A percentile compares a stretch with the other conserved stretches of the same genome.
phyloP scores from a whole-genome alignment of 1,140 invertebrate genomes.

The Drosophila serrata region DNA sequence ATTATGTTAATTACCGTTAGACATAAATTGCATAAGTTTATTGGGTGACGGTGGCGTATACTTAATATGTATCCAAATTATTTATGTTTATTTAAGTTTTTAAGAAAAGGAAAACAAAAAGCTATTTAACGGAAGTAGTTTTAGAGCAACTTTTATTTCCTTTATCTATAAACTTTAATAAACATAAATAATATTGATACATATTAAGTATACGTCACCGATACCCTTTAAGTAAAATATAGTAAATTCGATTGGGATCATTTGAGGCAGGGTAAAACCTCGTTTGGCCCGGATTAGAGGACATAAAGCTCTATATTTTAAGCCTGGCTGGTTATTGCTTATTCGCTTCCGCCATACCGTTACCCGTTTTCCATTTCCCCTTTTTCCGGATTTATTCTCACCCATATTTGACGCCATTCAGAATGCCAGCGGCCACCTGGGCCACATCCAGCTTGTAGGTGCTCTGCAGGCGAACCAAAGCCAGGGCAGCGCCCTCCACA shows the following conservation, averaged over 20 bases:
- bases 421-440: conserved; percentile 94
- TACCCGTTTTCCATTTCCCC: background rate
- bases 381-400: conserved; percentile 78
- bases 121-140: background rate
- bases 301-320: conserved; percentile 56
- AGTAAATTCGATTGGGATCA: conserved; percentile 8
- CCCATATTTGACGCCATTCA: conserved; percentile 95
- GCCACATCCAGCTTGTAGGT: conserved; percentile 97
- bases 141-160: background rate
- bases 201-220: background rate
- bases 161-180: background rate
- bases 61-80: background rate
- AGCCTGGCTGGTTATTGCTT: conserved; percentile 76
- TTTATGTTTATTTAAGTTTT: background rate
- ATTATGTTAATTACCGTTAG: conserved; percentile 10
- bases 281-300: conserved; percentile 29
- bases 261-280: background rate
- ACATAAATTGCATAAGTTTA: background rate
- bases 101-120: background rate
- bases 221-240: background rate
- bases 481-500: conserved; percentile 96
- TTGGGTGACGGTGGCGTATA: background rate
- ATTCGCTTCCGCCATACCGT: conserved; percentile 27
- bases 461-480: conserved; percentile 97
- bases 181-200: background rate